Evolutionary conservation across 1,140 invertebrate genomes (phyloP), one percentile per base, ranked within the genome.

Genomic region (Eubasilissa regina): DNA sequence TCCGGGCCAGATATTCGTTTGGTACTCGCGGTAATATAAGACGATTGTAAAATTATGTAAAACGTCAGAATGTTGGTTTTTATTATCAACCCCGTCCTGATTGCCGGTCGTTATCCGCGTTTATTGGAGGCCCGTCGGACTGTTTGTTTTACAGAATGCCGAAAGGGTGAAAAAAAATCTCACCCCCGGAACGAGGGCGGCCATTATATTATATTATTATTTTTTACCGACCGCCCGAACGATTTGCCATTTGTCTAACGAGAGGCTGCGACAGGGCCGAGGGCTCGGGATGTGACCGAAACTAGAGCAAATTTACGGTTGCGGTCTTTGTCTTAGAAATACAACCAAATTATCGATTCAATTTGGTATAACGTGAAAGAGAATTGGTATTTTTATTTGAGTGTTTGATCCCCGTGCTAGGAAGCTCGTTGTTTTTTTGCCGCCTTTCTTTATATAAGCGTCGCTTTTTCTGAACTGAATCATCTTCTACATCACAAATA

Each of bases 121-220:
- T 70, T 70, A 70, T 70, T 45, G 15, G 17, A 19, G 66, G n/a
- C 11, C 17, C 70, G 12, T 25, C 17, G 44, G 4, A 11, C 55
- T 73, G 70, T 73, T 73, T 73, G 51, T 56, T 73, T 73, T 55
- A 73, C 51, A 73, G 55, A 70, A 73, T 21, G 51, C 70, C 70
- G 70, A 73, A 73, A 73, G 70, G 53, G 70, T 56, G 15, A 55
- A 55, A 55, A 73, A 70, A 70, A 47, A 70, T 19, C 21, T 19
- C 44, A n/a, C 15, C 66, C 64, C 21, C 15, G 17, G 12, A 21
- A 9, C 1, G 1, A 47, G 45, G 15, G 15, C 17, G 15, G 45
- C 9, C 19, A 45, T 44, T 47, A 48, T 70, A 9, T 15, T 62
- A 13, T 0, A 25, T 35, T 43, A 44, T 47, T 47, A 15, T 70